Evolutionary conservation across 2,113 vertebrate species (phyloP), one percentile per base, ranked within the genome.

Genomic region (Pangasianodon gigas): DNA sequence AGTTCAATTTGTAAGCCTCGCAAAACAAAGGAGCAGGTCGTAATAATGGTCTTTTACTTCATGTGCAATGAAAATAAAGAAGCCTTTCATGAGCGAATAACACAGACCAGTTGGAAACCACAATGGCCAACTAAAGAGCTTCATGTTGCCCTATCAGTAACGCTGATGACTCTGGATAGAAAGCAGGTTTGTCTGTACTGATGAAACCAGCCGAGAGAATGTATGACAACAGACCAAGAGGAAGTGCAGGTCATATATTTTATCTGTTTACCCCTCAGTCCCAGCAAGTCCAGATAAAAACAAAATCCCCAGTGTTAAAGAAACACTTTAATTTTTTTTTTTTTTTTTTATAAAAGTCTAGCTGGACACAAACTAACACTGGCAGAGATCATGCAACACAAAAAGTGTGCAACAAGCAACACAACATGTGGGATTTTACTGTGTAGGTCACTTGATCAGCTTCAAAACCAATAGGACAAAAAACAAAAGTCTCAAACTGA

Each of bases 81-180:
- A 91, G 86, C 89, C 86, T 90, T 91, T 69, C 37, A 88, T 58
- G 32, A 86, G 84, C 13, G 51, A 90, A 92, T 90, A 90, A 91
- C 52, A 11, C 56, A 77, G 83, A 81, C n/a, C 44, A 51, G 74
- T 44, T 81, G 51, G 48, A 80, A 86, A 56, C 79, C 58, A 77
- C 51, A 89, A 82, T 84, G 67, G 44, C 16, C 44, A 37, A 16
- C 32, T 51, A 79, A 71, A 89, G 88, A 41, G 65, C 74, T 58
- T 88, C 60, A 60, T 90, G 89, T 54, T 85, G 65, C 32, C 71
- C 56, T 56, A 2, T 44, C 14, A 14, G 6, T 58, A 77, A 77
- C 75, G 83, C 32, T 65, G 81, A 85, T 82, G 81, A 60, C 54
- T 44, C 58, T 51, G 58, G 46, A 60, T 16, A 16, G 6, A 74